Evolutionary conservation across 2,797 vertebrate species (phyloP).

Genomic region (Capromys pilorides): DNA sequence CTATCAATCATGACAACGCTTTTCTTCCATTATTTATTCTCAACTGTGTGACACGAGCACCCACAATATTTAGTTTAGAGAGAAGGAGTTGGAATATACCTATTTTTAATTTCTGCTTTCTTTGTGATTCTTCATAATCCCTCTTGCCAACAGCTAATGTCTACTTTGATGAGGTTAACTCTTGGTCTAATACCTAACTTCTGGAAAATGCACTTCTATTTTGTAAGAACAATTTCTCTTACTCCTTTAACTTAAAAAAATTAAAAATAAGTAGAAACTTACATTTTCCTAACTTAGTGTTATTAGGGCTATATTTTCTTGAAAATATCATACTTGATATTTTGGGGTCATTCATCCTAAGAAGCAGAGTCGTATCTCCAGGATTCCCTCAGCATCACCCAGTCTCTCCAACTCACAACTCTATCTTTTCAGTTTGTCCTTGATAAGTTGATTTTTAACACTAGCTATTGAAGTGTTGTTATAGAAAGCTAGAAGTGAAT

Average conservation of each 20-base stretch:
- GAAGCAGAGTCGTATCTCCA: neutral
- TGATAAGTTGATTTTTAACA: neutral
- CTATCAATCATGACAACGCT: neutral
- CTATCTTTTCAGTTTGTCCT: neutral
- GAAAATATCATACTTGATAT: neutral
- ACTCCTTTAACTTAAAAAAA: neutral
- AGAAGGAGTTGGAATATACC: neutral
- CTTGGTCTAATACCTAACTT: neutral
- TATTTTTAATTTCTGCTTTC: neutral
- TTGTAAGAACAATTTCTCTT: neutral
- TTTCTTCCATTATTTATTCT: neutral
- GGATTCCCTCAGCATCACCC: too few relatives aligned
- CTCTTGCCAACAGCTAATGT: neutral
- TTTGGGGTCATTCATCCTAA: neutral
- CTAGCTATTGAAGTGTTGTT: neutral
- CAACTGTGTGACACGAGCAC: neutral
- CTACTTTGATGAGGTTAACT: neutral
- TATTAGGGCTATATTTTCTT: neutral
- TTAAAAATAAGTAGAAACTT: neutral
- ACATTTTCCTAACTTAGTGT: neutral
- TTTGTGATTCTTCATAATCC: neutral
- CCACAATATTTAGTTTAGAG: neutral
- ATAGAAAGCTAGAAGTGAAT: neutral
- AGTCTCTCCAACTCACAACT: neutral
- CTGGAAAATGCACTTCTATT: neutral